These are phyloP conservation scores for Halcyon senegalensis DNA, from an alignment of 2,113 vertebrate genomes.

Conservation along the genomic window DNA sequence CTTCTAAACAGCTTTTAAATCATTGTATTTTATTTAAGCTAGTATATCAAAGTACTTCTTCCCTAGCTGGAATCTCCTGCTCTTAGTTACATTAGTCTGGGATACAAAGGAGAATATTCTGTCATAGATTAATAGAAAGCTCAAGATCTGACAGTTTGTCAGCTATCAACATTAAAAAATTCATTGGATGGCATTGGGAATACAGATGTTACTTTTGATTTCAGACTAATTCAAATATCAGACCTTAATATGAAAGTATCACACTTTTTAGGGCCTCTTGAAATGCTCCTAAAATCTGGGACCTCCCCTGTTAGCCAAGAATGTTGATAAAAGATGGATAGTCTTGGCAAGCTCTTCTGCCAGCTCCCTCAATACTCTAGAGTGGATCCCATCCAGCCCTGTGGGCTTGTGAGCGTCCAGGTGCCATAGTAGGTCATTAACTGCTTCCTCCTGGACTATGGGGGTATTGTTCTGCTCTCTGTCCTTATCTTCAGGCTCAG, in stretches of 20 bases:
- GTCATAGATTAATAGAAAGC: not conserved
- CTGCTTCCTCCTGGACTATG: too few species aligned
- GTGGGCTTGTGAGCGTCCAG: too few species aligned
- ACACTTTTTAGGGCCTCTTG: not conserved
- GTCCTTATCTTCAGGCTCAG: too few species aligned
- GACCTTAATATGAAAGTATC: not conserved
- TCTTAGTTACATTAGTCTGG: not conserved
- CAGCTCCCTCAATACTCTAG: too few species aligned
- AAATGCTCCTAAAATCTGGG: not conserved
- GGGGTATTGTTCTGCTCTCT: too few species aligned
- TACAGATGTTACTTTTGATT: not conserved
- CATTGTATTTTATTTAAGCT: not conserved
- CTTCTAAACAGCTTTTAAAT: not conserved
- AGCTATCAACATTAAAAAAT: not conserved
- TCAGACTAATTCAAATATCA: not conserved
- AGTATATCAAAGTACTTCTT: not conserved
- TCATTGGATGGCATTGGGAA: not conserved
- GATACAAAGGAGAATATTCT: not conserved
- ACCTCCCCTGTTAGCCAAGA: too few species aligned
- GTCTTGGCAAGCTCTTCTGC: too few species aligned
- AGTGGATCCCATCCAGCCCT: too few species aligned
- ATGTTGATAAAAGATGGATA: too few species aligned
- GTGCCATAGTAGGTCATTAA: too few species aligned
- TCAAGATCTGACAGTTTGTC: not conserved
- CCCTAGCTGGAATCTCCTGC: not conserved